Conservation (phyloP, 2,113 vertebrate species). For the Mobula birostris region DNA sequence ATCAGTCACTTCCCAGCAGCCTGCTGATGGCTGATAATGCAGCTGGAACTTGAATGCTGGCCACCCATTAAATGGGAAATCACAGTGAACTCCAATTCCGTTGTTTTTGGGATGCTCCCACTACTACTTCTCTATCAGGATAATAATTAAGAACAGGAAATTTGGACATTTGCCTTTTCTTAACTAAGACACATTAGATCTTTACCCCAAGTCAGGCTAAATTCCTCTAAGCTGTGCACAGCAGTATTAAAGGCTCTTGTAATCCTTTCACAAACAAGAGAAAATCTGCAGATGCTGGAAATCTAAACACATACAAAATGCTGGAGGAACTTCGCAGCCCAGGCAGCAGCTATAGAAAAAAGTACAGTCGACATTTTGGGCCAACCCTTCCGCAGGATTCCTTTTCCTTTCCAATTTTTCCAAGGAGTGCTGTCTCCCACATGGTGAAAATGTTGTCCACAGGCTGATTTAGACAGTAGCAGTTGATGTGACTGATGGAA, state of each 20-base stretch:
- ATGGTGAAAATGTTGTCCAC: background rate
- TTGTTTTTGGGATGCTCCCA: background rate
- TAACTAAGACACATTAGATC: background rate
- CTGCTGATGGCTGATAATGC: background rate
- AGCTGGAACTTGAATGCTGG: background rate
- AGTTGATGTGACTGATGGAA: background rate
- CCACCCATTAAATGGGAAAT: background rate
- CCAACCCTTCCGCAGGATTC: too few relatives aligned
- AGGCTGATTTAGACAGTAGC: background rate
- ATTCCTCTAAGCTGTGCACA: background rate
- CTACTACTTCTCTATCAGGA: background rate
- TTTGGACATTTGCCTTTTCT: background rate
- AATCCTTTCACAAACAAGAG: background rate
- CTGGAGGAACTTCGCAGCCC: too few relatives aligned
- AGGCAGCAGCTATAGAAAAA: too few relatives aligned
- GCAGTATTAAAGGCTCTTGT: background rate
- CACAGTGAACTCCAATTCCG: background rate
- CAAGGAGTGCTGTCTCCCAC: background rate
- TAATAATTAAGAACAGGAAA: background rate
- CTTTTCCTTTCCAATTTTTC: background rate
- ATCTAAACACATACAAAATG: too few relatives aligned
- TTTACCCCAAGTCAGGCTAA: background rate
- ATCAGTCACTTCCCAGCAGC: background rate
- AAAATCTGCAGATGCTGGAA: too few relatives aligned
- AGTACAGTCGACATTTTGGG: too few relatives aligned